These are phyloP conservation scores for Caenorhabditis remanei DNA, from an alignment of 1,140 invertebrate species.

Conservation along the genomic window DNA sequence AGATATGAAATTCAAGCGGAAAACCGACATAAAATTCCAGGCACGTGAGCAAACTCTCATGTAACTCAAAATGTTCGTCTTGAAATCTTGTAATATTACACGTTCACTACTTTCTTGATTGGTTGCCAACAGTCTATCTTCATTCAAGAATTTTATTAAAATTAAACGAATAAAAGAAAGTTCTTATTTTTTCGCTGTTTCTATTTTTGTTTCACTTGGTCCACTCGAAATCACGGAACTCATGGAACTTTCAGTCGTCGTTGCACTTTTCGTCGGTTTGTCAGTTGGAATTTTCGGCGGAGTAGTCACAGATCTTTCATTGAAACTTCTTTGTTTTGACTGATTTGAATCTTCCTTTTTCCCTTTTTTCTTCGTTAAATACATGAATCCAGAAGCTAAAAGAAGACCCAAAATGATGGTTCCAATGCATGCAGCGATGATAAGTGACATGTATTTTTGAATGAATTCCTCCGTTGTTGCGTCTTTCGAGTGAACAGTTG, in stretches of 20 bases:
- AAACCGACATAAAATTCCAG: too few relatives aligned
- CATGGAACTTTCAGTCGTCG: not conserved
- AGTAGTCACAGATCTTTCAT: not conserved
- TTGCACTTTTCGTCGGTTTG: not conserved
- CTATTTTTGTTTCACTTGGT: not conserved
- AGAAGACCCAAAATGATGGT: not conserved
- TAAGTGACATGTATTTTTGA: conserved; percentile 11
- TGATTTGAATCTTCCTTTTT: not conserved
- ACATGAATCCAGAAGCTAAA: not conserved
- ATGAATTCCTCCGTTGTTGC: not conserved
- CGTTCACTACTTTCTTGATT: too few relatives aligned
- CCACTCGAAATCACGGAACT: not conserved
- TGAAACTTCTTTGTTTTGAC: not conserved
- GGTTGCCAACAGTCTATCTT: too few relatives aligned
- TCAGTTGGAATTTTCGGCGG: not conserved
- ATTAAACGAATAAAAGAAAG: too few relatives aligned
- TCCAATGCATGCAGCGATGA: not conserved
- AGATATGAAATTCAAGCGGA: too few relatives aligned
- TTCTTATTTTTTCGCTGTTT: too few relatives aligned
- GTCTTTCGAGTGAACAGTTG: not conserved
- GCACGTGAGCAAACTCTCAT: too few relatives aligned
- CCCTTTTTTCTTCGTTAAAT: not conserved
- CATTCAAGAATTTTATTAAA: too few relatives aligned
- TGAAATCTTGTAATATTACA: too few relatives aligned
- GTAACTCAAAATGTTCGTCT: too few relatives aligned